Conservation (phyloP, 2,797 vertebrate genomes). For the Erethizon dorsatum region DNA sequence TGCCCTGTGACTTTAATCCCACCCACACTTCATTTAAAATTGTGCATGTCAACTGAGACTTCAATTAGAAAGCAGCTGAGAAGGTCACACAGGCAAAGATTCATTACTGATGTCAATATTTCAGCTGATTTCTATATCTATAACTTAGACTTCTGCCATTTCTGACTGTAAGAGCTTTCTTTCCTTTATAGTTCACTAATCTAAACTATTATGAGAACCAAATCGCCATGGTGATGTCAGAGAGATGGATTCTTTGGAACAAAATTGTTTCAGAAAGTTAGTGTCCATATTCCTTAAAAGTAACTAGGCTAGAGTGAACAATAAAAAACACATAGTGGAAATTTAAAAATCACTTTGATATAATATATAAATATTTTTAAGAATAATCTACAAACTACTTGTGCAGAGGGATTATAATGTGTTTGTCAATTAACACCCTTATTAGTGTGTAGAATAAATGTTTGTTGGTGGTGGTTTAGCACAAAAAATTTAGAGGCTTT, state of each 20-base stretch:
- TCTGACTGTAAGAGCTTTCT: background rate
- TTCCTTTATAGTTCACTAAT: background rate
- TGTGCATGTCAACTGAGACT: background rate
- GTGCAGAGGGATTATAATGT: background rate
- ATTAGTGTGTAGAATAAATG: background rate
- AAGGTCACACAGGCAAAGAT: background rate
- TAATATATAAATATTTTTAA: background rate
- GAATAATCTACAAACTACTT: slow-evolving; percentile 10
- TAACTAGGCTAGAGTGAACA: slow-evolving; percentile 15
- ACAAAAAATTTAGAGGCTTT: background rate
- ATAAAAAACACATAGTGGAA: background rate
- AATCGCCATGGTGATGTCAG: background rate
- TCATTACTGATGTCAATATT: background rate
- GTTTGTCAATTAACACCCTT: background rate
- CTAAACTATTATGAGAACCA: background rate
- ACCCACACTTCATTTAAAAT: background rate
- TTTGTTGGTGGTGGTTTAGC: background rate
- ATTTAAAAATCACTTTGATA: background rate
- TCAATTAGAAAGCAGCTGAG: background rate
- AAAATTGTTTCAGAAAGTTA: slow-evolving; percentile 62
- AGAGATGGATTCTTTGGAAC: background rate
- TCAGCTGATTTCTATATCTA: background rate
- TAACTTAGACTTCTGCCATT: background rate
- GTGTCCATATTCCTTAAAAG: background rate
- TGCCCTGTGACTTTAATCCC: background rate